phyloP scores from a whole-genome alignment of 2,797 vertebrate genomes.

The Arrhamphus sclerolepis region DNA sequence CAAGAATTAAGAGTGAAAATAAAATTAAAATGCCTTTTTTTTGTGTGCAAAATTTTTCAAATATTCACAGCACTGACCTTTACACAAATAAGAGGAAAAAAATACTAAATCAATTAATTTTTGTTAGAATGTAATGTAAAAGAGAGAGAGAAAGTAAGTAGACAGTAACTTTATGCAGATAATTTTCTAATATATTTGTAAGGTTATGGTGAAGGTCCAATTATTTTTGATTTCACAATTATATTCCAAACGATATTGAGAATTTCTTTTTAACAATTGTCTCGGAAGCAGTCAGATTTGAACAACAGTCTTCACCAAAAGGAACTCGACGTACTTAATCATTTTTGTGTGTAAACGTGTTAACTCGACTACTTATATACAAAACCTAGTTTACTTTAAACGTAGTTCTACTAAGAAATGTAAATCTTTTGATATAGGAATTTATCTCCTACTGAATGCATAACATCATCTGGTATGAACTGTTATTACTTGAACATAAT shows the following conservation, averaged over 20 bases:
- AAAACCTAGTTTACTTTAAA: slow-evolving; percentile 51
- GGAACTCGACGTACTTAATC: slow-evolving; percentile 21
- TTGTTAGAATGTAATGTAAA: slow-evolving; percentile 15
- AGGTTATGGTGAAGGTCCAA: slow-evolving; percentile 38
- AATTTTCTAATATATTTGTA: slow-evolving; percentile 19
- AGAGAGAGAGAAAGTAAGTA: background rate
- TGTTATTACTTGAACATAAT: slow-evolving; percentile 43
- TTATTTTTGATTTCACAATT: slow-evolving; percentile 30
- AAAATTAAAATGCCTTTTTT: slow-evolving; percentile 25
- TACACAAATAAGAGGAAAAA: slow-evolving; percentile 12
- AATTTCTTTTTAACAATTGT: slow-evolving; percentile 22
- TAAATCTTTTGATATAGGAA: slow-evolving; percentile 12
- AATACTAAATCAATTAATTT: slow-evolving; percentile 22
- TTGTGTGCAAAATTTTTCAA: slow-evolving; percentile 15
- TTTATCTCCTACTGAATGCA: slow-evolving; percentile 27
- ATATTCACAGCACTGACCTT: background rate
- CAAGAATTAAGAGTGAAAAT: slow-evolving; percentile 25
- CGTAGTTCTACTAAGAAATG: slow-evolving; percentile 30
- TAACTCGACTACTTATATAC: slow-evolving; percentile 43
- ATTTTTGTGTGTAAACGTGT: slow-evolving; percentile 45
- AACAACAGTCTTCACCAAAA: slow-evolving; percentile 4
- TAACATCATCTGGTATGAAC: slow-evolving; percentile 42
- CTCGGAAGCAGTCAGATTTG: slow-evolving; percentile 14
- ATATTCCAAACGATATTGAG: slow-evolving; percentile 22
- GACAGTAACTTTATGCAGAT: slow-evolving; percentile 45